Evolutionary conservation across 53 echinoderm and acorn worm species (phyloP).

Genomic region (Crossaster papposus): DNA sequence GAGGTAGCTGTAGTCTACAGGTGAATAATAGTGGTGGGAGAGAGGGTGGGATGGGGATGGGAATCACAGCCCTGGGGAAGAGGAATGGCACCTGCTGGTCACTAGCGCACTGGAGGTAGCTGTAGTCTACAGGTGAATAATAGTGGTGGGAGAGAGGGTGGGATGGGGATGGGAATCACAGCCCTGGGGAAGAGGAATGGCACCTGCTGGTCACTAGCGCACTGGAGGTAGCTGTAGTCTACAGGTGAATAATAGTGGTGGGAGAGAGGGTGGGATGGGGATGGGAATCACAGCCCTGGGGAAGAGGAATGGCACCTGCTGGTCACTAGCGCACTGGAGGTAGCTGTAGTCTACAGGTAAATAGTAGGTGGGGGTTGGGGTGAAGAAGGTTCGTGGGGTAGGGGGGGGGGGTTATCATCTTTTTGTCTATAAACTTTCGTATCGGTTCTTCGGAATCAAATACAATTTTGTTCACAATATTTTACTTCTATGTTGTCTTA

Average conservation of each 20-base stretch:
- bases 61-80: neutral
- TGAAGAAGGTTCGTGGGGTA: too few species aligned
- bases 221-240: constrained; percentile 81
- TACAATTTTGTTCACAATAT: too few species aligned
- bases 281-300: neutral
- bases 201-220: constrained; percentile 82
- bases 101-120: constrained; percentile 83
- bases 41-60: neutral
- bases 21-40: constrained; percentile 45
- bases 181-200: constrained; percentile 43
- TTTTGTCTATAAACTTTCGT: too few species aligned
- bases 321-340: constrained; percentile 81
- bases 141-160: too few species aligned
- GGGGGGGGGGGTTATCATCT: too few species aligned
- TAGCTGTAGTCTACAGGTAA: constrained; percentile 89
- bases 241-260: constrained; percentile 66
- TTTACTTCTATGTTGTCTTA: too few species aligned
- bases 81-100: constrained; percentile 71
- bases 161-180: neutral
- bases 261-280: too few species aligned
- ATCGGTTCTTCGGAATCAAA: too few species aligned
- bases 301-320: constrained; percentile 66
- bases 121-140: constrained; percentile 81
- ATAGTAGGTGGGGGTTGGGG: neutral
- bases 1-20: constrained; percentile 88